Base-by-base conservation (phyloP, 2,797 vertebrate species). In the Catostomus latipinnis region DNA sequence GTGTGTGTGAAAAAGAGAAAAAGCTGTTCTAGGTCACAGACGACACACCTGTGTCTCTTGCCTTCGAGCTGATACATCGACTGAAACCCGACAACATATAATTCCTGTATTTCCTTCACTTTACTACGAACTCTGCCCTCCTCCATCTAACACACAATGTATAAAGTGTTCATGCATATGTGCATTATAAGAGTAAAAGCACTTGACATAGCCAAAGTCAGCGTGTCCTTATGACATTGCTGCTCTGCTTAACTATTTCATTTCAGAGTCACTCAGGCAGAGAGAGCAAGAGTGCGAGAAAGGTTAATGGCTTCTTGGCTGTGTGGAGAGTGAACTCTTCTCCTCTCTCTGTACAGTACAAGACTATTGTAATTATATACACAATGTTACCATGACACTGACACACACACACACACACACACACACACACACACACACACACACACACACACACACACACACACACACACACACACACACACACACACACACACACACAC, bases 31-130 rank as follows among this genome's bases (percentile, higher is more conserved):
- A 89, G 91, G 91, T 93, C 91, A 92, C 71, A 82, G 83, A 86
- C 83, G 83, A 90, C 85, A 88, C 92, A 94, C 91, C 92, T 94
- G 92, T 88, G 88, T 71, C 78, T 81, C 62, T 71, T 74, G 56
- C 69, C 77, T 87, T 81, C 70, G 7, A 61, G 81, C 73, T 81
- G 22, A 48, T 67, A 63, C 83, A 78, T 43, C 76, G 14, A 14
- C 73, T 80, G 86, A 86, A 83, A 76, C 34, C 56, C 34, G 82
- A 78, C 74, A 83, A 74, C 81, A 34, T 66, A 91, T 79, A 90
- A 90, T 86, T 78, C 78, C 43, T n/a, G n/a, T 71, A 34, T 10
- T 54, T 54, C 8, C 49, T 50, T n/a, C 1, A 71, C 18, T 12
- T 45, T 61, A n/a, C 48, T 49, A 13, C 0, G 46, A 71, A 78